phyloP scores from a whole-genome alignment of 30 jellyfish, hydroid and myxozoan genomes.

The Hydractinia echinata region DNA sequence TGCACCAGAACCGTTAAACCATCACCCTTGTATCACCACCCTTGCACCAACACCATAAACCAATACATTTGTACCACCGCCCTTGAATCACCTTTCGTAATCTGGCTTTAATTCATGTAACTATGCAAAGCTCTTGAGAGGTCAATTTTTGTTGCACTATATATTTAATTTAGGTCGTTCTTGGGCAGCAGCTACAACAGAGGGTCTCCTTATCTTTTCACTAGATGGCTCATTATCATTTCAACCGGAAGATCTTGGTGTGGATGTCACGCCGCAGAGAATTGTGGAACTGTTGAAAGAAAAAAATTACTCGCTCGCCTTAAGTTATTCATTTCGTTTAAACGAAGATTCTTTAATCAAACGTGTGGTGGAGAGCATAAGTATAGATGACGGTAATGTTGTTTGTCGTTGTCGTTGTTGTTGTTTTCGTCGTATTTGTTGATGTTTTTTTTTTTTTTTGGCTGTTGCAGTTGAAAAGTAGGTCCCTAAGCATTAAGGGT shows the following conservation, averaged over 20 bases:
- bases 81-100: too few species aligned
- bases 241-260: conserved; percentile 66
- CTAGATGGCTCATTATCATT: conserved; percentile 67
- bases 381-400: conserved; percentile 51
- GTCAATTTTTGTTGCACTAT: too few species aligned
- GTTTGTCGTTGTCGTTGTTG: not conserved
- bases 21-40: too few species aligned
- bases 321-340: conserved; percentile 59
- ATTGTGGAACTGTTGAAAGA: conserved; percentile 33
- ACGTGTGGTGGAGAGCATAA: conserved; percentile 56
- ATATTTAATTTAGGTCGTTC: conserved; percentile 58
- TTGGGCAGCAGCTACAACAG: conserved; percentile 96
- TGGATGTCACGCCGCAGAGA: conserved; percentile 71
- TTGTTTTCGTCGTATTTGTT: not conserved
- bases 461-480: not conserved
- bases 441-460: not conserved
- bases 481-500: not conserved
- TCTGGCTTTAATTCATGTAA: too few species aligned
- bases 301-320: conserved; percentile 47
- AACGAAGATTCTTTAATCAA: conserved; percentile 62
- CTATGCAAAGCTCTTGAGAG: too few species aligned
- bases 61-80: too few species aligned
- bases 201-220: conserved; percentile 74
- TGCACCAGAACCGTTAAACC: too few species aligned
- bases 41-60: too few species aligned